Evolutionary conservation across 53 echinoderm and acorn worm species (phyloP).

Genomic region (Holothuria leucospilota): DNA sequence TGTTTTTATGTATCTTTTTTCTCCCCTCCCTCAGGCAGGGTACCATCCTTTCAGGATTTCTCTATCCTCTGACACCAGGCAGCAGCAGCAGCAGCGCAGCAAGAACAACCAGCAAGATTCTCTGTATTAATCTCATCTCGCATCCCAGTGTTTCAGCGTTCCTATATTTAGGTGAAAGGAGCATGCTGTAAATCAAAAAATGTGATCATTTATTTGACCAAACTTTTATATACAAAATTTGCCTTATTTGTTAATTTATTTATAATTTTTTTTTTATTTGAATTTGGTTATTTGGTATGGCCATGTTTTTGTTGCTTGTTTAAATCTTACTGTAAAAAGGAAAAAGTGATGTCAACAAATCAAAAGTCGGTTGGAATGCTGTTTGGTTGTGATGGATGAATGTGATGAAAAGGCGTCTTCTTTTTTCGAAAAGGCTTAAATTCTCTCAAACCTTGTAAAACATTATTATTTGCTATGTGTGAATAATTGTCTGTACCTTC

Average conservation of each 20-base stretch:
- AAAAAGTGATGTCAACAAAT: no score
- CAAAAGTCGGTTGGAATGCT: no score
- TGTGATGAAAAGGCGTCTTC: background rate
- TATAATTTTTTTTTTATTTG: slow-evolving; percentile 11
- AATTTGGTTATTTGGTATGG: no score
- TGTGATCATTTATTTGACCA: slow-evolving; percentile 20
- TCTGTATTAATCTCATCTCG: no score
- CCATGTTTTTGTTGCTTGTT: no score
- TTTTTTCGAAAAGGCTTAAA: slow-evolving; percentile 8
- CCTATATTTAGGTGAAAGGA: background rate
- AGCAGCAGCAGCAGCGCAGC: background rate
- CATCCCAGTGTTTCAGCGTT: no score
- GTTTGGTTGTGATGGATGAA: no score
- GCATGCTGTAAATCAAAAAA: slow-evolving; percentile 33
- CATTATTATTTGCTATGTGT: slow-evolving; percentile 1
- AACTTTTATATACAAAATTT: slow-evolving; percentile 25
- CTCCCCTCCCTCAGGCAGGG: slow-evolving; percentile 8
- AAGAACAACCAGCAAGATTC: background rate
- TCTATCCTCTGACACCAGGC: background rate
- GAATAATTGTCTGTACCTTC: slow-evolving; percentile 6
- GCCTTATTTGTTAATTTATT: slow-evolving; percentile 26
- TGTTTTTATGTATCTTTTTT: background rate
- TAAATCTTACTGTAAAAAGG: no score
- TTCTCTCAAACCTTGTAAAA: slow-evolving; percentile 29
- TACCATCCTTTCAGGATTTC: slow-evolving; percentile 1